Base-by-base conservation (phyloP, 1,140 invertebrate species). In the Penaeus chinensis region DNA sequence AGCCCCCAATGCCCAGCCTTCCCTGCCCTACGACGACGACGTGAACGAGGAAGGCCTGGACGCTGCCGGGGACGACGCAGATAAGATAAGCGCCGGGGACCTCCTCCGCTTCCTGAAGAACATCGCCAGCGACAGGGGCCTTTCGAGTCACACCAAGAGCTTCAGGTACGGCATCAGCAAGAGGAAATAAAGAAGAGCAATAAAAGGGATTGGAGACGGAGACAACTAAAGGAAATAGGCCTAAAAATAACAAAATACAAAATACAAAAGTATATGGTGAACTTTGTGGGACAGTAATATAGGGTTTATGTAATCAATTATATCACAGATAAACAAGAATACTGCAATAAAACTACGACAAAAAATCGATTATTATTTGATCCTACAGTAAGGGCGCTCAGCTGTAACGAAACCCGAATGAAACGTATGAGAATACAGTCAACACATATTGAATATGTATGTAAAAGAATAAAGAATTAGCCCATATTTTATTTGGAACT, bases 141-240 rank as follows among this genome's bases (percentile, higher is more conserved):
- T 87, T 24, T 83, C 86, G 27, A 71, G 80, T n/a, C 80, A 87
- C 74, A 87, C 86, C 54, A 87, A 87, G 71, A 74, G 86, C 60
- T 87, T 87, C 86, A 42, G 86, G 19, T 87, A 82, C 32, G 86
- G 86, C 42, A 87, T 87, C 80, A 87, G 86, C 86, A 82, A 81
- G 86, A 87, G 86, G 86, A 82, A 82, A 54, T 80, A 80, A 60
- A 86, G 20, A 32, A 42, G 32, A 16, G 63, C 47, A 42, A 78
- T 54, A 65, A 78, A 62, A 62, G 71, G 54, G 22, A 74, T 11
- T 27, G 20, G 47, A 32, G 71, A 54, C 2, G 54, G 54, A 54
- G 54, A 54, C 54, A 54, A 54, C 54, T 54, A 13, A 16, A 54
- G 54, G 54, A 54, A 54, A 54, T 54, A 54, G 5, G 16, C 10